These are phyloP conservation scores for Leptinotarsa undecemlineata DNA, from an alignment of 1,140 invertebrate species.

Conservation along the genomic window DNA sequence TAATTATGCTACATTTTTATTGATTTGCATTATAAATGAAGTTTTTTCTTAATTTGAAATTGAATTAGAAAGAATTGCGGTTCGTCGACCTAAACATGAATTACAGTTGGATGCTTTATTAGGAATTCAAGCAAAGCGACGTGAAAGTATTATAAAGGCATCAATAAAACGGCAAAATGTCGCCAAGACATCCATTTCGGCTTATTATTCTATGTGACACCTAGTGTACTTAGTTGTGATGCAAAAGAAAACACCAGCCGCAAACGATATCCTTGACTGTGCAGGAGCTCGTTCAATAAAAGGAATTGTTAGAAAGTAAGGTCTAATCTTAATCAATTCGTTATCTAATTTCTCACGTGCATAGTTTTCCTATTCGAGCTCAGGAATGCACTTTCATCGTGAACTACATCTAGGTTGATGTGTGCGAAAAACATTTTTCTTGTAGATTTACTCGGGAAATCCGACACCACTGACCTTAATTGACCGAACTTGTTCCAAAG, in stretches of 20 bases:
- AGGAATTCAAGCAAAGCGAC: slow-evolving; percentile 17
- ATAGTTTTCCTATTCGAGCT: slow-evolving; percentile 1
- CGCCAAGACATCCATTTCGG: neutral
- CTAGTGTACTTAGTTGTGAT: slow-evolving; percentile 4
- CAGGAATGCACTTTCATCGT: slow-evolving; percentile 17
- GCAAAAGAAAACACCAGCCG: slow-evolving; percentile 15
- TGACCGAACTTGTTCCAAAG: no score
- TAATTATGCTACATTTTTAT: no score
- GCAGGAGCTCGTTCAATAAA: no score
- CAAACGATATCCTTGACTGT: slow-evolving; percentile 18
- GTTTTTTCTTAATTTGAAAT: no score
- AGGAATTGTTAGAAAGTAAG: slow-evolving; percentile 19
- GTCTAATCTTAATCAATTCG: neutral
- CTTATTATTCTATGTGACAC: neutral
- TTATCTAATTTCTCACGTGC: slow-evolving; percentile 18
- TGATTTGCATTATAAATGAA: no score
- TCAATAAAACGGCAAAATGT: neutral
- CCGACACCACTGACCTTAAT: no score
- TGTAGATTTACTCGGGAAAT: no score
- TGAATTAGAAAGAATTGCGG: neutral
- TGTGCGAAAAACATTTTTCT: no score
- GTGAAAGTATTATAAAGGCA: slow-evolving; percentile 7
- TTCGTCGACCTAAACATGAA: slow-evolving; percentile 11
- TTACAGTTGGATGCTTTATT: slow-evolving; percentile 16
- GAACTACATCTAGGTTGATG: neutral